Base-by-base conservation (phyloP, 2,113 vertebrate genomes). In the Sorex araneus region DNA sequence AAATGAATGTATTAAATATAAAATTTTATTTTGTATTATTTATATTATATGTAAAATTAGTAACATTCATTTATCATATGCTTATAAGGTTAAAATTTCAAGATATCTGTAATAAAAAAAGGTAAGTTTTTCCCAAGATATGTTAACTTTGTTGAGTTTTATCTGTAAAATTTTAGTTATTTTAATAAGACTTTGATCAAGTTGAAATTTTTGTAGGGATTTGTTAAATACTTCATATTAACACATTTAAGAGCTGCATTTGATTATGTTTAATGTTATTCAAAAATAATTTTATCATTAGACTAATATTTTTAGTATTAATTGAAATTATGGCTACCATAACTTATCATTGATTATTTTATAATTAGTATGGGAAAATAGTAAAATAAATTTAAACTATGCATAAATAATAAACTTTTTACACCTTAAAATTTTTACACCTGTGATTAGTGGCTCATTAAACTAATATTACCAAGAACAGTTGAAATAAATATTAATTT, bases 241-340 rank as follows among this genome's bases (percentile, higher is more conserved):
- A 82, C 28, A 36, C 18, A 81, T 43, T 74, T 47, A n/a, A 25
- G 34, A 79, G 3, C 2, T 43, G 75, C 28, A 76, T 73, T 67
- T 8, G 2, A 15, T 23, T 60, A 8, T 60, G 21, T 60, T 21
- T 60, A 60, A 21, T 60, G 57, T 28, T 84, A 23, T 67, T 30
- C 34, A 54, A 45, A 27, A 71, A 63, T 73, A 67, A 43, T 45
- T 74, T 69, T 64, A 36, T n/a, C 50, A 40, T 28, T 36, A 64
- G 11, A 70, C 70, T 27, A 45, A 34, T 64, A 85, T 66, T 34
- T 84, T 64, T 69, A 79, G 15, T 92, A 13, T 63, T 45, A 32
- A 40, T 57, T 84, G 8, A 89, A 91, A 81, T 43, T 70, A 66
- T 84, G 19, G 4, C 13, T 89, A 63, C 7, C 50, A 66, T 79